Evolutionary conservation across 1,140 invertebrate species (phyloP).

Genomic region (Drosophila pachea): DNA sequence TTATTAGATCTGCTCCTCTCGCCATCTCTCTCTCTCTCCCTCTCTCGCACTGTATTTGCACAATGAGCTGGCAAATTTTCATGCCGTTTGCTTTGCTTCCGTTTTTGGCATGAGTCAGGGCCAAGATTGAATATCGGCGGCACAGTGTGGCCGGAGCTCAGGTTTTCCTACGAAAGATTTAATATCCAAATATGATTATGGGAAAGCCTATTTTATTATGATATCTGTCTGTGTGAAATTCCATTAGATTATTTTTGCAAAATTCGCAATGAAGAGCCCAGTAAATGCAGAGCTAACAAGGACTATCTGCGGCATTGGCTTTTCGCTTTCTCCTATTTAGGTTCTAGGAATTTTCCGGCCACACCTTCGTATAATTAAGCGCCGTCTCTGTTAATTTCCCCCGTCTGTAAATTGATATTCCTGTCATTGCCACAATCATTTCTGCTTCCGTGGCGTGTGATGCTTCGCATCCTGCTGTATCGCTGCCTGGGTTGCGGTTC

Average conservation of each 20-base stretch:
- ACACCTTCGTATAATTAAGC: constrained; percentile 56
- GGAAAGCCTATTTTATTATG: too few species aligned
- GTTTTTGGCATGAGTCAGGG: constrained; percentile 4
- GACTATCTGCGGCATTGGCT: constrained; percentile 1
- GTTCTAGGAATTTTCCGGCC: constrained; percentile 17
- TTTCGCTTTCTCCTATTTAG: not conserved
- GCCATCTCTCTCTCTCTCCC: not conserved
- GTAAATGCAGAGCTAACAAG: not conserved
- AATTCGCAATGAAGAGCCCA: too few species aligned
- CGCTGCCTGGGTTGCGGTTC: too few species aligned
- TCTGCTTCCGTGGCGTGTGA: constrained; percentile 55
- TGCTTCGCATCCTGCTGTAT: constrained; percentile 56
- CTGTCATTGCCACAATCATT: constrained; percentile 71
- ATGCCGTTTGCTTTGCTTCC: constrained; percentile 67
- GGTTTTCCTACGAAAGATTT: too few species aligned
- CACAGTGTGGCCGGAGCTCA: not conserved
- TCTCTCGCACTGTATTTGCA: constrained; percentile 11
- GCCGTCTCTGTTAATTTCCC: constrained; percentile 18
- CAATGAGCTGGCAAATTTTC: constrained; percentile 71
- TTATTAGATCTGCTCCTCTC: constrained; percentile 60
- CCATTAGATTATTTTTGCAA: too few species aligned
- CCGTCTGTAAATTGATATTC: constrained; percentile 72
- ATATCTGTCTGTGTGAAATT: too few species aligned
- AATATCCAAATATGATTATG: too few species aligned
- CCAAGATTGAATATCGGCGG: not conserved